Base-by-base conservation (phyloP, 2,113 vertebrate genomes). In the Mixornis gularis region DNA sequence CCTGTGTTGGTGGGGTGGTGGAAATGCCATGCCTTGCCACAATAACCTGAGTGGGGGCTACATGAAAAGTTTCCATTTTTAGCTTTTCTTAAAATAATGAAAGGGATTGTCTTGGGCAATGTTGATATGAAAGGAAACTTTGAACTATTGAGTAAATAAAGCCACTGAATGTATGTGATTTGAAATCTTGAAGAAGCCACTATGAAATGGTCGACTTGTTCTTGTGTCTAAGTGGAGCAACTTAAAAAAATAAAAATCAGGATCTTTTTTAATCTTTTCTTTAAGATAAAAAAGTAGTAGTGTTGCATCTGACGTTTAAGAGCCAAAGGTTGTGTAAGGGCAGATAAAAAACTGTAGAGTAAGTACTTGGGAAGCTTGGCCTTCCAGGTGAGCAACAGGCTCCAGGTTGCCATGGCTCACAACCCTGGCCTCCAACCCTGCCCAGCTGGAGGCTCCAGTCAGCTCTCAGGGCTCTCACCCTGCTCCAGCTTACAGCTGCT, bases 81-180 rank as follows among this genome's bases (percentile, higher is more conserved):
- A 92, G n/a, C 21, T 92, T 88, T 85, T 77, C 63, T 65, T 74
- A 63, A 83, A 88, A 92, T 90, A 87, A 79, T 70, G 65, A 27
- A 68, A 52, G 19, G 30, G 56, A 59, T 90, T 94, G 69, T 95
- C 72, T 88, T 1, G 7, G 49, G 6, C 26, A 55, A 4, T 21
- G 36, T 48, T 80, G 64, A 88, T 80, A 68, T 49, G 59, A 65
- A 85, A 29, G 82, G 55, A 80, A 88, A 94, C 76, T 83, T 87
- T 59, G 59, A 88, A 90, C 60, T 90, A 2, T 10, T 60, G 64
- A 74, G 74, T 90, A 94, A 95, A 90, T 90, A 74, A 95, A 91
- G 40, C 46, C n/a, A 68, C 26, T 30, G 59, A 88, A 44, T 0
- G 0, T 55, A 51, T 7, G 11, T 78, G 40, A 59, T 92, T 73